Conservation (phyloP, 2,113 vertebrate genomes). For the Alligator mississippiensis region DNA sequence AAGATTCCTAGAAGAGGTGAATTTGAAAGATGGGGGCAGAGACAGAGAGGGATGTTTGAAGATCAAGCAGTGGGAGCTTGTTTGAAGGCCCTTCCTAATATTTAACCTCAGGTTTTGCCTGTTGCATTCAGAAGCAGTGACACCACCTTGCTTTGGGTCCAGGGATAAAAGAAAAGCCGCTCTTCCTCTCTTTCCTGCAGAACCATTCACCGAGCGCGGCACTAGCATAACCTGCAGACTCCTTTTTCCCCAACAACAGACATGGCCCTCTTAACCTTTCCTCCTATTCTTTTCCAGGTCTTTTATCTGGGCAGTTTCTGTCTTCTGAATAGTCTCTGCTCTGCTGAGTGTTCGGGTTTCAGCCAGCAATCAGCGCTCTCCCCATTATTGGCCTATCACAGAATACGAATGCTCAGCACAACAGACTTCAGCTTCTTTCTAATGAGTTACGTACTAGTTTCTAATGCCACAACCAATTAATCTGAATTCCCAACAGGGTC, state of each 20-base stretch:
- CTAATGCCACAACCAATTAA: neutral
- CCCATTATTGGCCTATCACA: neutral
- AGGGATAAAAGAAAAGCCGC: neutral
- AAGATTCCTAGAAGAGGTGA: too few species aligned
- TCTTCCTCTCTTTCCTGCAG: neutral
- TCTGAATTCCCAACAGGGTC: neutral
- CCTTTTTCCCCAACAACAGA: neutral
- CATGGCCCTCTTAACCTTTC: neutral
- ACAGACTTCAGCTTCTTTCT: neutral
- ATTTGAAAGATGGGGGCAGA: neutral
- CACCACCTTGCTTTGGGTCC: neutral
- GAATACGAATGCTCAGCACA: neutral
- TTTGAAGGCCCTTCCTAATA: neutral
- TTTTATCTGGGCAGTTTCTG: neutral
- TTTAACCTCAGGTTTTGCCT: neutral
- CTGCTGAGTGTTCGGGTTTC: neutral
- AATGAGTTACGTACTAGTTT: rapidly evolving
- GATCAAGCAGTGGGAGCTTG: neutral
- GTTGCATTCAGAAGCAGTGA: neutral
- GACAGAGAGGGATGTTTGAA: too few species aligned
- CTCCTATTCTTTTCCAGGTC: neutral
- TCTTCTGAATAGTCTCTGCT: neutral
- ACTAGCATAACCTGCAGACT: neutral
- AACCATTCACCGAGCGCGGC: neutral
- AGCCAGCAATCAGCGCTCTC: neutral